These are phyloP conservation scores for Drosophila littoralis DNA, from an alignment of 1,140 invertebrate species.

Conservation along the genomic window DNA sequence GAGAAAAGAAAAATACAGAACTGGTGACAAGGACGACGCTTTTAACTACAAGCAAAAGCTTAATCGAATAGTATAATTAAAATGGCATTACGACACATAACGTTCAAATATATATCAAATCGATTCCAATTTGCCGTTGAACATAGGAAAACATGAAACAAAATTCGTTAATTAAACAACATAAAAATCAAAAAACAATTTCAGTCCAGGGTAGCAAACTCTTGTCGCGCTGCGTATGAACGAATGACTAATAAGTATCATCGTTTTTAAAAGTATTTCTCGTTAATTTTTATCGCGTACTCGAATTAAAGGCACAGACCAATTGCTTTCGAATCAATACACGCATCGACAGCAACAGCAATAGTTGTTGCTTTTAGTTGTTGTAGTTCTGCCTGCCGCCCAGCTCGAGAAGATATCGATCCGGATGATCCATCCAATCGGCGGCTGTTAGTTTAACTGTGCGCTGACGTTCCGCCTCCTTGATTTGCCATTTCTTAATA, in stretches of 20 bases:
- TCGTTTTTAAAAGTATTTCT: conserved; percentile 34
- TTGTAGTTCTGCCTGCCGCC: conserved; percentile 91
- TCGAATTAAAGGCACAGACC: conserved; percentile 30
- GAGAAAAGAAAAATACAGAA: conserved; percentile 21
- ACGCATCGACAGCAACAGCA: conserved; percentile 37
- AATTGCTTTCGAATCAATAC: conserved; percentile 45
- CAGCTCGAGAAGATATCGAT: conserved; percentile 92
- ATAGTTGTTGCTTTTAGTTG: conserved; percentile 61
- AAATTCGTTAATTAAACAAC: conserved; percentile 61
- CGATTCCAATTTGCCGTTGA: conserved; percentile 54
- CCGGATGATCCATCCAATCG: conserved; percentile 96
- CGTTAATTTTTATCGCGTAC: conserved; percentile 29
- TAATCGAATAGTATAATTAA: conserved; percentile 39
- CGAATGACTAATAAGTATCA: conserved; percentile 22
- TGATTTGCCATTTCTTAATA: conserved; percentile 95
- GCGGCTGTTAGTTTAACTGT: conserved; percentile 91
- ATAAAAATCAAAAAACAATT: conserved; percentile 69
- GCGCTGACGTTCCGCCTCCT: conserved; percentile 92
- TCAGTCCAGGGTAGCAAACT: conserved; percentile 67
- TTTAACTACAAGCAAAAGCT: conserved; percentile 45
- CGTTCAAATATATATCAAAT: conserved; percentile 66
- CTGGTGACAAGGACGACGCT: conserved; percentile 40
- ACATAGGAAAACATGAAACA: conserved; percentile 60
- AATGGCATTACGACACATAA: conserved; percentile 52
- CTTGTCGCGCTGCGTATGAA: conserved; percentile 49